Conservation (phyloP, 2,888 invertebrate species). For the Agriopis leucophaearia region DNA sequence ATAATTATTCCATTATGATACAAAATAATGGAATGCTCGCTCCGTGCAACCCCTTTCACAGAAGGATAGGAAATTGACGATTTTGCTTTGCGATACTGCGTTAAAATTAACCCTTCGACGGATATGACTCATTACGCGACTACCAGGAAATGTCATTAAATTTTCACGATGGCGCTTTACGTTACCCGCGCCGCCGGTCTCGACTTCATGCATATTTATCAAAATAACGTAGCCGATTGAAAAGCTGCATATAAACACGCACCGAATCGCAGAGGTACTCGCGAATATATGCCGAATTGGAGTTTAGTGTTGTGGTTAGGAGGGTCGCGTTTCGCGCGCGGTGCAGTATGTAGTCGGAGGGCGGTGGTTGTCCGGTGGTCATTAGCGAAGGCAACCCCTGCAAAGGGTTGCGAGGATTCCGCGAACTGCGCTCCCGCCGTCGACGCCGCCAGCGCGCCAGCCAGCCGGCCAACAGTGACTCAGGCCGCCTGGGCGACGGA, state of each 20-base stretch:
- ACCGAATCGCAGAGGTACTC: slow-evolving; percentile 71
- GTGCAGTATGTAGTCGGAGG: slow-evolving; percentile 67
- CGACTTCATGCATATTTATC: slow-evolving; percentile 86
- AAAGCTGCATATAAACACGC: slow-evolving; percentile 85
- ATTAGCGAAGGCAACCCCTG: slow-evolving; percentile 79
- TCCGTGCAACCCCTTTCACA: slow-evolving; percentile 54
- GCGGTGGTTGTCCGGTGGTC: slow-evolving; percentile 75
- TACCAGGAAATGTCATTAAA: slow-evolving; percentile 85
- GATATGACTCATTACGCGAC: slow-evolving; percentile 83
- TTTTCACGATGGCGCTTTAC: slow-evolving; percentile 85
- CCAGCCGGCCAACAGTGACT: slow-evolving; percentile 61
- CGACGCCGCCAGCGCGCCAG: slow-evolving; percentile 19
- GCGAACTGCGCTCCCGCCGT: slow-evolving; percentile 59
- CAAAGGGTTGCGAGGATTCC: slow-evolving; percentile 76
- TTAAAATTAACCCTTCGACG: slow-evolving; percentile 83
- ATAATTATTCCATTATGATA: slow-evolving; percentile 47
- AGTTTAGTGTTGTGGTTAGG: slow-evolving; percentile 74
- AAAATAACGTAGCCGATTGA: slow-evolving; percentile 85
- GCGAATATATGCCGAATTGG: slow-evolving; percentile 67
- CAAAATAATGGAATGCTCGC: slow-evolving; percentile 52
- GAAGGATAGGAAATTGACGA: slow-evolving; percentile 70
- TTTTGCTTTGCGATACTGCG: slow-evolving; percentile 74
- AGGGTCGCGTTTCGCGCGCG: slow-evolving; percentile 77
- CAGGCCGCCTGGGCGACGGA: slow-evolving; percentile 68
- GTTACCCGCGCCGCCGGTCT: slow-evolving; percentile 79